Conservation (phyloP, 2,797 vertebrate species). For the Thamnophis elegans region DNA sequence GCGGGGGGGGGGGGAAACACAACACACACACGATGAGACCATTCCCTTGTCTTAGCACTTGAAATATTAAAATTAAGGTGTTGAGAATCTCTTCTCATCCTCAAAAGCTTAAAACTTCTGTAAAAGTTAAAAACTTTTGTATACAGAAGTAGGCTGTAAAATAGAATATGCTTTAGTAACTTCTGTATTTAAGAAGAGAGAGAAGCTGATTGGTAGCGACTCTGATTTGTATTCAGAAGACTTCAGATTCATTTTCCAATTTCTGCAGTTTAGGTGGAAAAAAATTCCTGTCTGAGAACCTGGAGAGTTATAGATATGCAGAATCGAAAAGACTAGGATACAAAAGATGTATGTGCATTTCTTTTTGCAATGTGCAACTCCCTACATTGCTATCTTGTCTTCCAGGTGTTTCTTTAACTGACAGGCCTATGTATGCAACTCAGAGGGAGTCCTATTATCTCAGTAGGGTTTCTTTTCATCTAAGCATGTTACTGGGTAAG, state of each 20-base stretch:
- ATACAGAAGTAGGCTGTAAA: not conserved
- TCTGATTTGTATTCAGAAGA: not conserved
- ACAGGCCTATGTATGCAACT: not conserved
- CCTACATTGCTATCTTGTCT: not conserved
- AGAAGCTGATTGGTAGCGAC: not conserved
- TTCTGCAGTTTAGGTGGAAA: not conserved
- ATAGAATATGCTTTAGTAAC: not conserved
- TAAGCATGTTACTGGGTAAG: not conserved
- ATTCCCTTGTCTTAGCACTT: not conserved
- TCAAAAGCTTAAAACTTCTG: not conserved
- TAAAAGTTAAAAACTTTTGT: not conserved
- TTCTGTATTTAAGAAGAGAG: not conserved
- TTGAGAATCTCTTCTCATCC: not conserved
- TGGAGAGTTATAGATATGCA: not conserved
- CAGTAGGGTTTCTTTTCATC: not conserved
- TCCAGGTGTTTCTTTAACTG: not conserved
- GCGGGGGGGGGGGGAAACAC: not conserved
- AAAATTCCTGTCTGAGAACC: not conserved
- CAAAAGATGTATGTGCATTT: not conserved
- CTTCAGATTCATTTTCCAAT: not conserved
- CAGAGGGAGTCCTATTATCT: not conserved
- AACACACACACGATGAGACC: not conserved
- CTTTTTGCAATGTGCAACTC: not conserved
- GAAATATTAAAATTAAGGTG: not conserved
- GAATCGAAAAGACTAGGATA: not conserved